These are phyloP conservation scores for Aegotheles bennettii DNA, from an alignment of 2,113 vertebrate species.

Conservation along the genomic window DNA sequence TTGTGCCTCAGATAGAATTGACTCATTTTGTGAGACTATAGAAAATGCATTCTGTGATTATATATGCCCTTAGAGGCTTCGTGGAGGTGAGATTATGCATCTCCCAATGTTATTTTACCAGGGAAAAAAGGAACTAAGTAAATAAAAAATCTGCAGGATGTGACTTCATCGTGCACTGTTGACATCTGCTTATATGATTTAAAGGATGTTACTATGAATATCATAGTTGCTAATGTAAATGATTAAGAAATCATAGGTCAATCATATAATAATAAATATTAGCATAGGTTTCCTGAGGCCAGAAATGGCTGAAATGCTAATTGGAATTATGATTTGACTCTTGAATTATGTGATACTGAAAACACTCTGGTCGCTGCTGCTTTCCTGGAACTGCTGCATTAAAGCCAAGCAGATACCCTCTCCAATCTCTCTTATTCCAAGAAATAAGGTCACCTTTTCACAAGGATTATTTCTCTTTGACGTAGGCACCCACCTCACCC, in stretches of 20 bases:
- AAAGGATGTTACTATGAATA: conserved; percentile 56
- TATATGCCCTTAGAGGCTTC: not conserved
- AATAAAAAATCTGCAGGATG: conserved; percentile 38
- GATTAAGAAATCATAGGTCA: conserved; percentile 54
- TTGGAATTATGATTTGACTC: conserved; percentile 26
- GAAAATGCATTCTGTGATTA: conserved; percentile 7
- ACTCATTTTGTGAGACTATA: conserved; percentile 29
- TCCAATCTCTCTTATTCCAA: not conserved
- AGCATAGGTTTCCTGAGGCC: conserved; percentile 52
- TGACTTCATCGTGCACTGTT: conserved; percentile 41
- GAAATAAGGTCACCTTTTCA: not conserved
- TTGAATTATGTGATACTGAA: conserved; percentile 56
- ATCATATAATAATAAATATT: conserved; percentile 64
- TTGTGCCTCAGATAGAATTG: not conserved
- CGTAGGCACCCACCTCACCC: not conserved
- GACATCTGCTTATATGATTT: conserved; percentile 47
- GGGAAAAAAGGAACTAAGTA: not conserved
- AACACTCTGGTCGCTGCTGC: not conserved
- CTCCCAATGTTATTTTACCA: conserved; percentile 4
- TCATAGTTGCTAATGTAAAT: conserved; percentile 44
- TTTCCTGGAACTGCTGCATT: conserved; percentile 56
- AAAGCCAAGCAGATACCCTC: not conserved
- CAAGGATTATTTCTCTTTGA: not conserved
- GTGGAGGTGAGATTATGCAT: conserved; percentile 30
- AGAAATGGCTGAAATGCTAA: conserved; percentile 31